Base-by-base conservation (phyloP, 2,797 vertebrate genomes). In the Sebastes diaconus region DNA sequence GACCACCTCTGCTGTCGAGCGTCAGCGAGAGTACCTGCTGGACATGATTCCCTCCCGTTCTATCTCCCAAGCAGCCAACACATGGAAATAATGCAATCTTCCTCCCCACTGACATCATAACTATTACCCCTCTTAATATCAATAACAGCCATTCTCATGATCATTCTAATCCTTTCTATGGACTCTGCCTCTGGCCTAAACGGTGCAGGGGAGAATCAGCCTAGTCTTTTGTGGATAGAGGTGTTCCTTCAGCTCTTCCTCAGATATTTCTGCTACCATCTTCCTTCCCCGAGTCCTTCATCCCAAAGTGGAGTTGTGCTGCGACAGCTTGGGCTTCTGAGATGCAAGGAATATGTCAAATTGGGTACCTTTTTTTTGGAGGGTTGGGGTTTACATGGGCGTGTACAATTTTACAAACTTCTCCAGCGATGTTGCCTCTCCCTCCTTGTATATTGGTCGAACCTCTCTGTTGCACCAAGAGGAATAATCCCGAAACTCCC, bases 41-140 rank as follows among this genome's bases (percentile, higher is more conserved):
- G 98, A 99, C 95, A 99, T 99, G 98, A 99, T 99, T 91, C 98
- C 98, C 24, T 98, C 99, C 32, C 97, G 98, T 87, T 97, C 98
- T 84, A 97, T 99, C 95, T 97, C 97, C 93, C 98, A 99, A 89
- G 97, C 98, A 0, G 96, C 98, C 93, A 97, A 96, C 90, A 95
- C 97, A 68, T 99, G 98, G 98, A 99, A 99, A 96, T 99, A 97
- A 96, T 96, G 85, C 87, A 90, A 75, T 67, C 76, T 29, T 65
- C 4, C 69, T 69, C 66, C 76, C 67, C 42, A 72, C 66, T 86
- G 86, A 84, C 84, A 75, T 34, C 83, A 81, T 75, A 73, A 81
- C 92, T 83, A 84, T 88, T 86, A 73, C 79, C 87, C 78, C 85
- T 82, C 80, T 87, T 93, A 91, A 93, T 90, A 95, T 93, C 92